These are phyloP conservation scores for Dreissena rostriformis DNA, from an alignment of 1,140 invertebrate species.

Conservation along the genomic window DNA sequence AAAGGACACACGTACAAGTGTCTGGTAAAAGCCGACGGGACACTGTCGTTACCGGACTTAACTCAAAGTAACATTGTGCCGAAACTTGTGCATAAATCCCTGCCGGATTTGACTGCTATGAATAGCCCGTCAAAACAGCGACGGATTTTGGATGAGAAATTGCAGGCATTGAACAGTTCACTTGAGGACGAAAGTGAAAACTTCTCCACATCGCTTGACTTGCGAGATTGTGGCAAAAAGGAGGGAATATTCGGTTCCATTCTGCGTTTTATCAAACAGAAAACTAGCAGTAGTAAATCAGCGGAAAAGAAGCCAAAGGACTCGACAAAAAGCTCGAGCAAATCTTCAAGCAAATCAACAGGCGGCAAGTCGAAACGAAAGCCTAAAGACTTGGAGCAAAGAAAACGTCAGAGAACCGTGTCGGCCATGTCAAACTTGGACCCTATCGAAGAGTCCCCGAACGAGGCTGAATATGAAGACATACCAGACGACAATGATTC, in stretches of 20 bases:
- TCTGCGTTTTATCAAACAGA: constrained; percentile 72
- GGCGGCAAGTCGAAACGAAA: constrained; percentile 75
- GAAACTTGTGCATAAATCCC: constrained; percentile 56
- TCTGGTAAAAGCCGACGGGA: constrained; percentile 75
- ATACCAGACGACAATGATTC: constrained; percentile 71
- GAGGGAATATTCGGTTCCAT: constrained; percentile 74
- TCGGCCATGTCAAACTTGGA: constrained; percentile 79
- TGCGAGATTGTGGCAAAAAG: constrained; percentile 70
- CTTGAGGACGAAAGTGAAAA: constrained; percentile 32
- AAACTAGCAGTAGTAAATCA: constrained; percentile 63
- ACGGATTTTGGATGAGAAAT: constrained; percentile 29
- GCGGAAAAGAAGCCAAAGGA: not conserved
- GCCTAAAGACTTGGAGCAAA: constrained; percentile 67
- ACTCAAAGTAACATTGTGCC: constrained; percentile 58
- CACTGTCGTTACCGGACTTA: constrained; percentile 73
- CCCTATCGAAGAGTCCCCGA: constrained; percentile 76
- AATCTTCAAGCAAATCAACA: constrained; percentile 36
- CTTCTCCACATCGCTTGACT: constrained; percentile 47
- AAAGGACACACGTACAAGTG: constrained; percentile 76
- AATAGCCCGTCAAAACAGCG: constrained; percentile 53
- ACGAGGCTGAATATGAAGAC: constrained; percentile 70
- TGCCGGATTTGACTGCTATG: constrained; percentile 30
- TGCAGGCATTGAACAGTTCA: constrained; percentile 42
- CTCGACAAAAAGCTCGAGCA: not conserved
- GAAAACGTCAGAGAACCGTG: constrained; percentile 76